phyloP scores from a whole-genome alignment of 2,797 vertebrate species.

The Holocentrus rufus region DNA sequence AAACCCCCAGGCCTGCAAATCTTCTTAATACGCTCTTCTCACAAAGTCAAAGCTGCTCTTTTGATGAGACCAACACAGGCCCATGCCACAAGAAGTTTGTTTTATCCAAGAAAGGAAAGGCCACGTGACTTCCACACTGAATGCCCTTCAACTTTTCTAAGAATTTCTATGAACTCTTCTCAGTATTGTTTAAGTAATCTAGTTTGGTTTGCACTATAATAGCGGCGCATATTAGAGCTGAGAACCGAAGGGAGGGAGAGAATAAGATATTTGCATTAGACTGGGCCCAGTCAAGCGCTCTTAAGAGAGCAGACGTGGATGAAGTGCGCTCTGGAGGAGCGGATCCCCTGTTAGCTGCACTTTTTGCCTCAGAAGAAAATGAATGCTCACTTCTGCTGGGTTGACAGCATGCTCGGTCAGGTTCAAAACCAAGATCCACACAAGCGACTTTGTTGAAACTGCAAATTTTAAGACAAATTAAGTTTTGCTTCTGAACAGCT shows the following conservation, averaged over 20 bases:
- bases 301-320: conserved; percentile 69
- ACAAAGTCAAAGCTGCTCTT: conserved; percentile 52
- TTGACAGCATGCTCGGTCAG: conserved; percentile 3
- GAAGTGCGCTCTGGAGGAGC: conserved; percentile 59
- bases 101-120: conserved; percentile 55
- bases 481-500: too few species aligned
- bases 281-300: conserved; percentile 68
- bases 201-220: conserved; percentile 66
- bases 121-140: conserved; percentile 65
- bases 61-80: conserved; percentile 22
- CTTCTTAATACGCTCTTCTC: conserved; percentile 6
- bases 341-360: conserved; percentile 30
- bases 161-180: conserved; percentile 74
- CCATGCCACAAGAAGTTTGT: conserved; percentile 48
- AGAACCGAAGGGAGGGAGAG: conserved; percentile 44
- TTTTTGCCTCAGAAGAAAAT: conserved; percentile 22
- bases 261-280: conserved; percentile 77
- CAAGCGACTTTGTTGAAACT: neutral
- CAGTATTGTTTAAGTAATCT: conserved; percentile 70
- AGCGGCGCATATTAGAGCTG: conserved; percentile 56
- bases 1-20: conserved; percentile 24
- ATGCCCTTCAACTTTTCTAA: conserved; percentile 50
- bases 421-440: neutral
- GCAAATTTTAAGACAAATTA: neutral
- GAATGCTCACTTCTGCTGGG: neutral